Evolutionary conservation across 2,113 vertebrate genomes (phyloP).

Genomic region (Microtus ochrogaster): DNA sequence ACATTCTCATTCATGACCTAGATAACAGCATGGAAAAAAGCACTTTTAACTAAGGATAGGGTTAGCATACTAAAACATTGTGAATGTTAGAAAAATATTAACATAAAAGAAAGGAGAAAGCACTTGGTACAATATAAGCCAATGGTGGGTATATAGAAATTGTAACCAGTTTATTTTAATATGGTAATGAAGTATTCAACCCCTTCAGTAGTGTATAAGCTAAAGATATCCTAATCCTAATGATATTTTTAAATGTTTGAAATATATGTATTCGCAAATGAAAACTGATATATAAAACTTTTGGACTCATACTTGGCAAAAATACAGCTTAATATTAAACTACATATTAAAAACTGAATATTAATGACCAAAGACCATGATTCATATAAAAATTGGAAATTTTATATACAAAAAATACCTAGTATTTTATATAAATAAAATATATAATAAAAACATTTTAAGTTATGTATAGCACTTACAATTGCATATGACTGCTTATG

Average conservation of each 20-base stretch:
- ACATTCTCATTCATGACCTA: slow-evolving; percentile 68
- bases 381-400: neutral
- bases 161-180: neutral
- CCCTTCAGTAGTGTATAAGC: neutral
- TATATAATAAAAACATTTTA: too few species aligned
- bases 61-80: neutral
- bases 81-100: neutral
- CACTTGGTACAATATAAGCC: neutral
- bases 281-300: neutral
- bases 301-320: neutral
- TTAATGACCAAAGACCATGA: neutral
- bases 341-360: neutral
- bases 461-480: neutral
- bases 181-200: neutral
- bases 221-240: neutral
- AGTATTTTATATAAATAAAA: too few species aligned
- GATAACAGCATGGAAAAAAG: slow-evolving; percentile 44
- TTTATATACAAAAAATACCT: neutral
- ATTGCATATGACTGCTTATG: neutral
- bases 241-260: neutral
- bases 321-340: neutral
- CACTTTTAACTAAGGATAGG: slow-evolving; percentile 13
- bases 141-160: slow-evolving; percentile 23
- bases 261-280: neutral
- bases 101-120: neutral